Base-by-base conservation (phyloP, 2,113 vertebrate species). In the Perca schrenkii region DNA sequence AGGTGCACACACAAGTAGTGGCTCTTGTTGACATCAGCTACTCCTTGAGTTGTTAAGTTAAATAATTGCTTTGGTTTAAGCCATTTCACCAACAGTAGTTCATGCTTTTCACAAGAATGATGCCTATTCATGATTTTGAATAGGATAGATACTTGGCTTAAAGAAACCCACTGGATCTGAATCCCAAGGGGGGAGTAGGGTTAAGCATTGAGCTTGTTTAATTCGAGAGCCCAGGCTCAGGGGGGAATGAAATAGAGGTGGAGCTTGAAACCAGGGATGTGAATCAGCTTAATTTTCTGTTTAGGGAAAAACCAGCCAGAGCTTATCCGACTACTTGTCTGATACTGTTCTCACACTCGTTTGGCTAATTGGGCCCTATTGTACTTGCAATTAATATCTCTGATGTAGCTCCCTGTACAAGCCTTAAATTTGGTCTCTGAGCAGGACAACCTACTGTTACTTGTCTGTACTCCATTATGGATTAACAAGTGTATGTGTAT, bases 341-440 rank as follows among this genome's bases (percentile, higher is more conserved):
- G 52, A 67, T 58, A 76, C 52, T 71, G 40, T 47, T 86, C 58
- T 76, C 25, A n/a, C 21, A 74, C 71, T 84, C 25, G 4, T 82
- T 85, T 79, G 36, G 49, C n/a, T 90, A 84, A 90, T 79, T 84
- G 65, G 75, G 61, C 65, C 56, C 15, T 62, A 53, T 64, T 82
- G 61, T 84, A 83, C 63, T 82, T 88, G 67, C 71, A 84, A 91
- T 86, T 69, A 64, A 82, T 77, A 68, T 43, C 46, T 50, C 46
- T 56, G 5, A 60, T 65, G 46, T 22, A 47, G 31, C 6, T 67
- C 17, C 58, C n/a, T 77, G 21, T 31, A 63, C 56, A 72, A 54
- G 47, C 13, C 54, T 58, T 13, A 54, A 16, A 73, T 70, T 82
- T 71, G 64, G 25, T 79, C 61, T 56, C 17, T n/a, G 34, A 34